Percentiles rank a stretch among this genome's conserved stretches.
These are phyloP conservation scores for Buathra laborator DNA, from an alignment of 2,888 invertebrate genomes.

Conservation along the genomic window DNA sequence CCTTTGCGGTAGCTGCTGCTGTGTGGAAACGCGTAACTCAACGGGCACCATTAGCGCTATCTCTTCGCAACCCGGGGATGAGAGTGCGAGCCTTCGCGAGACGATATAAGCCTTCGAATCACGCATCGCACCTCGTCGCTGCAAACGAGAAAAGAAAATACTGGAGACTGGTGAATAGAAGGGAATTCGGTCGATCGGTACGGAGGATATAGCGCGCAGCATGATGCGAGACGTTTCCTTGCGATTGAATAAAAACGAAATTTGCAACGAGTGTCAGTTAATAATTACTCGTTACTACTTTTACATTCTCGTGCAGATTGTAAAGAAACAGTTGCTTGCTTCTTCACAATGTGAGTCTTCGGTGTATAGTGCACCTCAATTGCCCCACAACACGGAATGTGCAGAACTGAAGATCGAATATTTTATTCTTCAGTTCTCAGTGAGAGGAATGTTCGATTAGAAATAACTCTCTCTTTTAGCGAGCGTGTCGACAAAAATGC, in stretches of 20 bases:
- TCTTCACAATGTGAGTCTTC: no score
- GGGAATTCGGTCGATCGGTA: not conserved
- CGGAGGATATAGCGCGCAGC: not conserved
- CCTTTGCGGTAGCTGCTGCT: slow-evolving; percentile 33
- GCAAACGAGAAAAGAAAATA: slow-evolving; percentile 7
- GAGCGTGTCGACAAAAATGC: not conserved
- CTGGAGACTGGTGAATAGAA: not conserved
- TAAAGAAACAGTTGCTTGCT: not conserved
- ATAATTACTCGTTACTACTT: not conserved
- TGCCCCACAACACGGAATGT: no score
- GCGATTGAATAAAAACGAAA: slow-evolving; percentile 16
- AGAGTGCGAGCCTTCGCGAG: slow-evolving; percentile 53
- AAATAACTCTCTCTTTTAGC: not conserved
- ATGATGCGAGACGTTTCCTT: not conserved
- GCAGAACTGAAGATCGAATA: no score
- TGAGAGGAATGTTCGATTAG: no score
- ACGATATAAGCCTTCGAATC: slow-evolving; percentile 74
- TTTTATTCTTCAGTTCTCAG: no score
- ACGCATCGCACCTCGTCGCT: slow-evolving; percentile 58
- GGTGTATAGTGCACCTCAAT: no score
- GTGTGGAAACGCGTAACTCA: slow-evolving; percentile 78
- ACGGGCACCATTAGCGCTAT: slow-evolving; percentile 81
- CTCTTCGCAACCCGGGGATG: slow-evolving; percentile 71
- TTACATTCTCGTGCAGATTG: not conserved
- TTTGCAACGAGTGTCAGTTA: slow-evolving; percentile 4